phyloP scores from a whole-genome alignment of 1,140 invertebrate species.

The Artemia franciscana region DNA sequence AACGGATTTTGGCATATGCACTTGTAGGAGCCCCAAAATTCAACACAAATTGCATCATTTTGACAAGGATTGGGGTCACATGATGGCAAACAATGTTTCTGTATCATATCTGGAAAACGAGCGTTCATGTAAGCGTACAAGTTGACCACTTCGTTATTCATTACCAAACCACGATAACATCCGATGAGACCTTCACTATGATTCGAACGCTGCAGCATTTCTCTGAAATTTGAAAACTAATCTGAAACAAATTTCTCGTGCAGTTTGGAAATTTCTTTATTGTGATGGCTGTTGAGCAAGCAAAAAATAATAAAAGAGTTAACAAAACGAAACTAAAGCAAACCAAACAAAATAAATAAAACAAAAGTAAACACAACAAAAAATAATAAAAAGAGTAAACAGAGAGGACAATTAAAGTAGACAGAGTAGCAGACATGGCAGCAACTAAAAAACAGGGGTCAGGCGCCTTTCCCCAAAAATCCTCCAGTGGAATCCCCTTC shows the following conservation, averaged over 20 bases:
- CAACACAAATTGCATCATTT: conserved; percentile 68
- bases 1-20: conserved; percentile 48
- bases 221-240: conserved; percentile 27
- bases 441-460: no score
- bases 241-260: no score
- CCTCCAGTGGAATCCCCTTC: no score
- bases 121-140: conserved; percentile 84
- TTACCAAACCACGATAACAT: conserved; percentile 70
- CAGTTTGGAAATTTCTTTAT: background rate
- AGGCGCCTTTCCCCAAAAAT: no score
- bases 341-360: no score
- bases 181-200: conserved; percentile 71
- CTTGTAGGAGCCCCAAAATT: conserved; percentile 72
- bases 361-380: background rate
- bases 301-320: background rate
- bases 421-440: no score
- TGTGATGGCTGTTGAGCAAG: background rate
- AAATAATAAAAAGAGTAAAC: no score
- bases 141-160: conserved; percentile 69
- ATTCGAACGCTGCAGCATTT: conserved; percentile 36
- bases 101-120: conserved; percentile 54
- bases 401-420: no score
- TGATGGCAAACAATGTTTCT: conserved; percentile 72
- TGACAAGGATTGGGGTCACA: conserved; percentile 80
- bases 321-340: background rate